Evolutionary conservation across 2,113 vertebrate genomes (phyloP), one percentile per base, ranked within the genome.

Genomic region (Astur gentilis): DNA sequence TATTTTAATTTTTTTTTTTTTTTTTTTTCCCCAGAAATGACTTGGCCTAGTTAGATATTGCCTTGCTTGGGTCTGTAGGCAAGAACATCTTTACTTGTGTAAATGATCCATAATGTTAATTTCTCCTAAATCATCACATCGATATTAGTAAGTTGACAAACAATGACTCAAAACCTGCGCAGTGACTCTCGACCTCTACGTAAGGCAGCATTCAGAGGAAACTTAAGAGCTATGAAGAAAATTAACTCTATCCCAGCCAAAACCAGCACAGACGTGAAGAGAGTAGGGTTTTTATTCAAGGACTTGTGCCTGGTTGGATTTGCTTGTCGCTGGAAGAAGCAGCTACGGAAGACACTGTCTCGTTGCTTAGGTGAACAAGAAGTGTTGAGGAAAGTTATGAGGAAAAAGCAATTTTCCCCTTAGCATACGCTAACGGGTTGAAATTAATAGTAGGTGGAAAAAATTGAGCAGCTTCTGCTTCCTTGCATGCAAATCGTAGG

Each of bases 161-260:
- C 42, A 76, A 71, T 12, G 11, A 34, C 45, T 69, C 29, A 36
- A 58, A 79, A 42, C 29, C 38, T 40, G 15, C 0, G 0, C 0
- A 1, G 38, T 80, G 49, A 45, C 47, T 79, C 83, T 57, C 3
- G 7, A 31, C 42, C 61, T 75, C 67, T 36, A 17, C 11, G 0
- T 17, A 34, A 77, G 42, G 67, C 55, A 60, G 58, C 44, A 13
- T 25, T 58, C 0, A 1, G 38, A 60, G 47, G 64, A 60, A 50
- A 77, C 71, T 36, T 18, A 54, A 54, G 27, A 54, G 52, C 52
- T 18, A 31, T 54, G 52, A 54, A 54, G 27, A 54, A 31, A 54
- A 54, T 31, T 31, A 54, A 54, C 52, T 54, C 27, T 54, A 17
- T 54, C 52, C 52, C 27, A 29, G 52, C 52, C 52, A 29, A 31